These are phyloP conservation scores for Caenorhabditis tropicalis DNA, from an alignment of 1,140 invertebrate genomes.

Conservation along the genomic window DNA sequence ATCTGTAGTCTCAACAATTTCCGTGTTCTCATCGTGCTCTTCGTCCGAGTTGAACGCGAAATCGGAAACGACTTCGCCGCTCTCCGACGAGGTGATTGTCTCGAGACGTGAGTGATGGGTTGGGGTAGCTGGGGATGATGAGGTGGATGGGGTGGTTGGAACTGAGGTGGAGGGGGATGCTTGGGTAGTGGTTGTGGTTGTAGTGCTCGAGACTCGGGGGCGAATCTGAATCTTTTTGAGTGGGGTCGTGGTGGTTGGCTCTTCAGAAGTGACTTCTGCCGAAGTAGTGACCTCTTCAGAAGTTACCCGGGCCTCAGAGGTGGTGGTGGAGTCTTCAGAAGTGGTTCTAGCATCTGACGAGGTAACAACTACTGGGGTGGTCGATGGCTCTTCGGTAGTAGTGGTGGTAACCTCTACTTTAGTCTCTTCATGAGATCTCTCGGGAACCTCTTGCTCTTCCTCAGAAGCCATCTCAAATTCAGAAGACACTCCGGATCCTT, in stretches of 20 bases:
- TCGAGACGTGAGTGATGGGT: not conserved
- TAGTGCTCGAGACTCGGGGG: slow-evolving; percentile 1
- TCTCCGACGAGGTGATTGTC: not conserved
- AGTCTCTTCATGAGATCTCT: not conserved
- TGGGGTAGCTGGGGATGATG: not conserved
- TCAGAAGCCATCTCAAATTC: not conserved
- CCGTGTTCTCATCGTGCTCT: slow-evolving; percentile 1
- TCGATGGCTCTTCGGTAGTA: not conserved
- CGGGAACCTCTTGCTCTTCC: slow-evolving; percentile 3
- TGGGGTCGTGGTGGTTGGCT: not conserved
- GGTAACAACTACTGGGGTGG: not conserved
- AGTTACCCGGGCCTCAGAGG: not conserved
- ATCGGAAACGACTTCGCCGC: not conserved
- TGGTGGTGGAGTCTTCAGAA: not conserved
- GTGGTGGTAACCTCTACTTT: not conserved
- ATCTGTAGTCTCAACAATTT: slow-evolving; percentile 29
- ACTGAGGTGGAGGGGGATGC: not conserved
- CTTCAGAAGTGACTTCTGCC: not conserved
- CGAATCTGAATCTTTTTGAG: slow-evolving; percentile 34
- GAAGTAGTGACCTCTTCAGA: not conserved
- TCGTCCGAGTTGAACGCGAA: slow-evolving; percentile 38
- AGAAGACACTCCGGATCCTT: not conserved
- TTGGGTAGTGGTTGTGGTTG: not conserved
- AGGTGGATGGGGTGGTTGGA: not conserved
- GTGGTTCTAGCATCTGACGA: not conserved